Evolutionary conservation across 2,888 invertebrate species (phyloP), one percentile per base, ranked within the genome.

Genomic region (Acleris cristana): DNA sequence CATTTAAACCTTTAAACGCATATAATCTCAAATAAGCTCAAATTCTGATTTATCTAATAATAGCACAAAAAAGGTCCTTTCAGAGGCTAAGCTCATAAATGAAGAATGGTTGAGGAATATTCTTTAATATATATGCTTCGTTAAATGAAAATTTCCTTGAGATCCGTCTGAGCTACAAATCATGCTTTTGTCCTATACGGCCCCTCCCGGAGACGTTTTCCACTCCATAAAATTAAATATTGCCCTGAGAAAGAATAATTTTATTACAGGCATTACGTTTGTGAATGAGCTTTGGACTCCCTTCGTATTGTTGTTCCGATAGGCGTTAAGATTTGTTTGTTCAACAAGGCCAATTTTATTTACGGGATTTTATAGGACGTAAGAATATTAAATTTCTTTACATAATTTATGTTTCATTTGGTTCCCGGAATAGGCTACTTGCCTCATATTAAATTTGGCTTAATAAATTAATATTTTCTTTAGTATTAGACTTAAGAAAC

Each of bases 201-300:
- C 69, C 74, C 83, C 83, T 84, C 81, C 78, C 77, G 62, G 69
- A 73, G 70, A 76, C 75, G 77, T 86, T 87, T 90, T 90, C 90
- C 89, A 86, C 86, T 81, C 88, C 87, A 90, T 89, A 87, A 89
- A 89, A 88, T 89, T 89, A 88, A 88, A 88, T 87, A 85, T 87
- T 84, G 80, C 80, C 74, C 77, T 73, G 76, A 81, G 82, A 82
- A 77, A 78, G 75, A 75, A 85, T 83, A 84, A 85, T 85, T 85
- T 81, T 83, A 82, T 84, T 79, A 81, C 76, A 64, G 71, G 71
- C 72, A 75, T 76, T 79, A 72, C 67, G 68, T 71, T 73, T 73
- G 49, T 67, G 67, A 68, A 69, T 54, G 62, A 65, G 62, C 51
- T 51, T 60, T 23, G 61, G 56, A 52, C 40, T 56, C 49, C 49